phyloP scores from a whole-genome alignment of 2,113 vertebrate genomes.

The Coracopsis vasa region DNA sequence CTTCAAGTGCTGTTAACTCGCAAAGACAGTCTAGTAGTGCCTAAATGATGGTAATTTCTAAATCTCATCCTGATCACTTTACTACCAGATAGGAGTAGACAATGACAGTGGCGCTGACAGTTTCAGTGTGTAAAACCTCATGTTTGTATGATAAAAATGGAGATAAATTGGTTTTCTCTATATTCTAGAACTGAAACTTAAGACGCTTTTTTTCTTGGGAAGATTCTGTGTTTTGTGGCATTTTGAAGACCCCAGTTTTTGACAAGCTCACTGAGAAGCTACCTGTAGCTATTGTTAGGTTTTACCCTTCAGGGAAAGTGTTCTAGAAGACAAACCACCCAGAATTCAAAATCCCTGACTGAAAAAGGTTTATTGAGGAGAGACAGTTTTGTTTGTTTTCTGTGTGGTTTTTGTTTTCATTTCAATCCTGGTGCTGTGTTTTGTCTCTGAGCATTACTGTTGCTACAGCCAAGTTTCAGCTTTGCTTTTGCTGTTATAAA shows the following conservation, averaged over 20 bases:
- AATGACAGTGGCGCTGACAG: neutral
- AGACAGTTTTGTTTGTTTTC: slow-evolving; percentile 31
- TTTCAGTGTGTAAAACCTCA: neutral
- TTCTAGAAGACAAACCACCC: neutral
- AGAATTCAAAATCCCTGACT: neutral
- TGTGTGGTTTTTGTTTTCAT: neutral
- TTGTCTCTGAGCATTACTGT: neutral
- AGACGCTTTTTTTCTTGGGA: neutral
- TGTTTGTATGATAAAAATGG: neutral
- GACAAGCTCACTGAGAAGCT: neutral
- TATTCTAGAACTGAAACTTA: neutral
- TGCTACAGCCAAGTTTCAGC: slow-evolving; percentile 27
- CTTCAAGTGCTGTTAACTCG: neutral
- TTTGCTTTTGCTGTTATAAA: slow-evolving; percentile 53
- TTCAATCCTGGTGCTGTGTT: slow-evolving; percentile 28
- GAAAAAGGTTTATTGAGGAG: neutral
- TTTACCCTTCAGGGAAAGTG: neutral
- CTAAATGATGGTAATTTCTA: neutral
- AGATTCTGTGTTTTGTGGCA: neutral
- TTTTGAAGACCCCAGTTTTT: neutral
- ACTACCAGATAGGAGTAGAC: neutral
- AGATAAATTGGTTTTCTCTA: neutral
- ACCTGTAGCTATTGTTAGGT: neutral
- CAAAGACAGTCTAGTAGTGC: neutral
- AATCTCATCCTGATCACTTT: neutral